Percentiles rank a stretch among this genome's conserved stretches.
Conservation (phyloP, 1,140 invertebrate genomes). For the Drosophila sechellia region DNA sequence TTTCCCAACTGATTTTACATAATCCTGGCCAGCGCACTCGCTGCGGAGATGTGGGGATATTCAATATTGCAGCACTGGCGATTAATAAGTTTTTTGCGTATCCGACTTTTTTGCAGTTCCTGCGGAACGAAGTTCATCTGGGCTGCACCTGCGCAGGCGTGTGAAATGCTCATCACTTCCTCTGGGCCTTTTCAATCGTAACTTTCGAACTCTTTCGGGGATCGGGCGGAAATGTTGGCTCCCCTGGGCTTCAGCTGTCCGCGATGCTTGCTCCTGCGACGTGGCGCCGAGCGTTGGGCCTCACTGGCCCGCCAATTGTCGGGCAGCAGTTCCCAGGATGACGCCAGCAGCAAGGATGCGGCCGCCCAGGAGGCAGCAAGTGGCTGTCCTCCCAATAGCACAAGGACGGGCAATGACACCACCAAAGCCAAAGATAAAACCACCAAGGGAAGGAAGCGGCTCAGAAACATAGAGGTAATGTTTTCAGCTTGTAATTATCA, state of each 20-base stretch:
- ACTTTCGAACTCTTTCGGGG: constrained; percentile 19
- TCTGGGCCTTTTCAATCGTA: constrained; percentile 33
- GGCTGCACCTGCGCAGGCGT: constrained; percentile 65
- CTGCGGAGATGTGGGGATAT: constrained; percentile 64
- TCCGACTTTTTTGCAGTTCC: constrained; percentile 68
- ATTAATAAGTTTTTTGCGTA: constrained; percentile 54
- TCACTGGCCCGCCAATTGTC: constrained; percentile 31
- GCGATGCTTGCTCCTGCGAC: constrained; percentile 86
- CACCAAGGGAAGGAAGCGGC: constrained; percentile 2
- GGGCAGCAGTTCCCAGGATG: constrained; percentile 12
- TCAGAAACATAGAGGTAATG: constrained; percentile 53
- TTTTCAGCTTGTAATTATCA: neutral
- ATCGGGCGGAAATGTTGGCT: constrained; percentile 86
- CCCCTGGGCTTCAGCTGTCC: constrained; percentile 91
- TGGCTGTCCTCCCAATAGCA: neutral
- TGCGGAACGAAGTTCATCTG: constrained; percentile 73
- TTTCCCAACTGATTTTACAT: constrained; percentile 63
- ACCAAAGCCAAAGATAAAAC: constrained; percentile 19
- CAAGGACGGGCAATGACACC: neutral
- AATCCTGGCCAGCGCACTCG: constrained; percentile 31
- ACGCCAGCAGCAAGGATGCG: neutral
- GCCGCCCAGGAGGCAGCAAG: neutral
- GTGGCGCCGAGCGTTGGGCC: constrained; percentile 7
- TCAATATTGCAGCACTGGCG: constrained; percentile 56
- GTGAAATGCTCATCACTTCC: constrained; percentile 65